Base-by-base conservation (phyloP, 2,113 vertebrate genomes). In the Helogale parvula region DNA sequence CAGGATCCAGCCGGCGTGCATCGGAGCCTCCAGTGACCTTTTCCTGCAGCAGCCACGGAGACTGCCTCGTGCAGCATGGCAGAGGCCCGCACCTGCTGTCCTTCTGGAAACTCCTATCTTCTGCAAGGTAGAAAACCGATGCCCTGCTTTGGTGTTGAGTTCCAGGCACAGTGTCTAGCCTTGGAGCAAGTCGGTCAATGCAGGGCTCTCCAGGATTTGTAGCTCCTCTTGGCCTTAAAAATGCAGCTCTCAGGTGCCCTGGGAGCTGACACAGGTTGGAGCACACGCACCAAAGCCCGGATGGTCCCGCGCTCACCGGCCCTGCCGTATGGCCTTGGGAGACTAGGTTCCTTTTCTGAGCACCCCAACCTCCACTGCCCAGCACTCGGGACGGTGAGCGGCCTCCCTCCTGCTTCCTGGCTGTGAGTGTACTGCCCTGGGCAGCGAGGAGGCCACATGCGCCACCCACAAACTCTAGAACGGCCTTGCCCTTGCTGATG, bases 241-340 rank as follows among this genome's bases (percentile, higher is more conserved):
- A 50, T 7, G 15, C 50, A 35, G 35, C 38, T 2, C 27, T 52
- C 3, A 4, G 38, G 25, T 10, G 23, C 15, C 8, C 33, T 74
- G 33, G 45, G 84, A 68, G 12, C 54, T 23, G 29, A 8, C 14
- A 25, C 72, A 17, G 35, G 76, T 33, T 35, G 35, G 29, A 0
- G 1, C 66, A 29, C n/a, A 5, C 14, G 4, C 4, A 0, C 31
- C 19, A 23, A 2, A 2, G 33, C 8, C 12, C 69, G 17, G 9
- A 31, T 12, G 41, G 15, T 57, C 65, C 82, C 31, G 31, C 0
- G 13, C 5, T 13, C 21, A n/a, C 33, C 27, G 38, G 8, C 29
- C 2, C 21, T 45, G 21, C 83, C 19, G 8, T 4, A 25, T 3
- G 2, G 35, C 57, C 14, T 19, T 19, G 27, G 74, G 41, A 47